These are phyloP conservation scores for Neodiprion lecontei DNA, from an alignment of 1,140 invertebrate species.

Conservation along the genomic window DNA sequence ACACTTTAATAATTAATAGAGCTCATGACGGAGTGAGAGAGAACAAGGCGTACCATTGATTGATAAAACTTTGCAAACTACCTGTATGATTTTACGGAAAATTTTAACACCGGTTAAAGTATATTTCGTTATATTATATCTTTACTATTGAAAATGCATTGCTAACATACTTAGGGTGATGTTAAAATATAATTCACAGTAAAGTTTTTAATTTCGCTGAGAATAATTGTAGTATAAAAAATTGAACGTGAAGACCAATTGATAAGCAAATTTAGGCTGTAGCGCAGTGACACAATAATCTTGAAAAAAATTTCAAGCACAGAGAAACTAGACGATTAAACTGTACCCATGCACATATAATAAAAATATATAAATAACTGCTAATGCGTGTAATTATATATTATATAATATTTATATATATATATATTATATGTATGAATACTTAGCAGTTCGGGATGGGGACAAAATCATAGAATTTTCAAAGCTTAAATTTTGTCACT, in stretches of 20 bases:
- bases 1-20: constrained; percentile 39
- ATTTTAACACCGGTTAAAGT: neutral
- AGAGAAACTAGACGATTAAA: neutral
- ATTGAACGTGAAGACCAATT: neutral
- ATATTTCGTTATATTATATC: neutral
- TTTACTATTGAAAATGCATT: neutral
- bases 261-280: neutral
- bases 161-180: neutral
- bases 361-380: neutral
- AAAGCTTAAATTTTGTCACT: neutral
- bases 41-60: constrained; percentile 41
- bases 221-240: constrained; percentile 7
- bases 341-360: constrained; percentile 1
- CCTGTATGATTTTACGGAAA: neutral
- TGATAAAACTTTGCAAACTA: constrained; percentile 7
- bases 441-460: neutral
- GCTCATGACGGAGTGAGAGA: constrained; percentile 49
- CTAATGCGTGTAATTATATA: constrained; percentile 9
- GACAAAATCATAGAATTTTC: constrained; percentile 1
- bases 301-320: neutral
- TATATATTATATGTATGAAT: constrained; percentile 16
- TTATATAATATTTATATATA: constrained; percentile 8
- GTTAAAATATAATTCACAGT: neutral
- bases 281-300: neutral
- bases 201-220: neutral